Conservation (phyloP, 2,888 invertebrate genomes). For the Poecilus cupreus region DNA sequence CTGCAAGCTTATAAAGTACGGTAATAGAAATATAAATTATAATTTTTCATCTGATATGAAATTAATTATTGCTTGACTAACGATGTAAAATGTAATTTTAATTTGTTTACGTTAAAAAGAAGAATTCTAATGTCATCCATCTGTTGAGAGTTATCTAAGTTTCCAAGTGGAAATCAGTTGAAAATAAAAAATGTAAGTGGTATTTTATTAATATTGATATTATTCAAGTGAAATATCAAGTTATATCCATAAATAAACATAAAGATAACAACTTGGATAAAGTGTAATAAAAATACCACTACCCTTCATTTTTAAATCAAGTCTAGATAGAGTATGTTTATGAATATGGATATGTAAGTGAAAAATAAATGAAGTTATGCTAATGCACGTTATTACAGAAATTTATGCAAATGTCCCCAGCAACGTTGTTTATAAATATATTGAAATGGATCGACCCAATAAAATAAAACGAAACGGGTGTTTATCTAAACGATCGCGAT, state of each 20-base stretch:
- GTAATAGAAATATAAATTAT: not conserved
- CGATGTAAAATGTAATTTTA: constrained; percentile 8
- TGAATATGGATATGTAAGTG: constrained; percentile 47
- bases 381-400: constrained; percentile 40
- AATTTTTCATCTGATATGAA: constrained; percentile 21
- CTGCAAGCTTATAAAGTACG: not conserved
- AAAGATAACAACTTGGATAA: constrained; percentile 1
- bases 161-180: not conserved
- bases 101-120: constrained; percentile 6
- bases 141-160: not conserved
- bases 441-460: constrained; percentile 36
- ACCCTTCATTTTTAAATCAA: constrained; percentile 43
- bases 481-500: constrained; percentile 52
- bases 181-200: constrained; percentile 22
- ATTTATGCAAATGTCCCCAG: constrained; percentile 26
- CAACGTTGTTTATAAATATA: constrained; percentile 37
- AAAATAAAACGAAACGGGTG: constrained; percentile 45
- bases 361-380: constrained; percentile 43
- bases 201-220: constrained; percentile 45
- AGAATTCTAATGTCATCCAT: constrained; percentile 22
- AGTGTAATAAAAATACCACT: constrained; percentile 36
- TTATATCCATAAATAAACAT: constrained; percentile 40
- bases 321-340: constrained; percentile 2
- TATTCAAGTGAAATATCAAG: constrained; percentile 28
- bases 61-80: constrained; percentile 2